Base-by-base conservation (phyloP, 2,797 vertebrate species). In the Carduelis carduelis region DNA sequence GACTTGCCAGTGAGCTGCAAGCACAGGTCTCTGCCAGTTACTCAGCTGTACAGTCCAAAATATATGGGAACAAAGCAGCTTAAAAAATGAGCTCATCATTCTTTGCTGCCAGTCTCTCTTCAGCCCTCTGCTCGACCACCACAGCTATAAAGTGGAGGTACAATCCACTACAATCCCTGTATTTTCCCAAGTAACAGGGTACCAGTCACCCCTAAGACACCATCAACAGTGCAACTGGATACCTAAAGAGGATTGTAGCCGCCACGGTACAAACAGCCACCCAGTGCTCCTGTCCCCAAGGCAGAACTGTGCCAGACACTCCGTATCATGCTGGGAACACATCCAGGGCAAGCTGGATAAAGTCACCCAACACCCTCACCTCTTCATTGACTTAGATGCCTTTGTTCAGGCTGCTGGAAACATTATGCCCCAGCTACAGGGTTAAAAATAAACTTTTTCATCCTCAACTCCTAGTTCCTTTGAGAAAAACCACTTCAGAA, bases 361-460 rank as follows among this genome's bases (percentile, higher is more conserved):
- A 63, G 41, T 91, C 71, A 91, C 3, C 10, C 56, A 49, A 64
- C 87, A 83, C 64, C 16, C 27, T 79, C 74, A 84, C 39, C 59
- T 87, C 71, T 66, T 77, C 60, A 43, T 60, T 68, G 61, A 90
- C 22, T 59, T 27, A 44, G 47, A 53, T 80, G 78, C 21, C 34
- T 87, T 82, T 93, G 60, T 57, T 83, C 44, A 74, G 75, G 53
- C 65, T 86, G 43, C 65, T 93, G 74, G 60, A 85, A 96, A 77
- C 17, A 43, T 32, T 41, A 50, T 41, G 41, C 32, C 59, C 43
- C 34, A 80, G 59, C 35, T 78, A 71, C 41, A 39, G 8, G 12
- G 82, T 70, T 94, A 80, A 95, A 96, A 96, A 96, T 87, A 93
- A 83, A 85, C 41, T 7, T 52, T 80, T 70, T 91, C 64, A 50